phyloP scores from a whole-genome alignment of 2,113 vertebrate species.

The Atlantisia rogersi region DNA sequence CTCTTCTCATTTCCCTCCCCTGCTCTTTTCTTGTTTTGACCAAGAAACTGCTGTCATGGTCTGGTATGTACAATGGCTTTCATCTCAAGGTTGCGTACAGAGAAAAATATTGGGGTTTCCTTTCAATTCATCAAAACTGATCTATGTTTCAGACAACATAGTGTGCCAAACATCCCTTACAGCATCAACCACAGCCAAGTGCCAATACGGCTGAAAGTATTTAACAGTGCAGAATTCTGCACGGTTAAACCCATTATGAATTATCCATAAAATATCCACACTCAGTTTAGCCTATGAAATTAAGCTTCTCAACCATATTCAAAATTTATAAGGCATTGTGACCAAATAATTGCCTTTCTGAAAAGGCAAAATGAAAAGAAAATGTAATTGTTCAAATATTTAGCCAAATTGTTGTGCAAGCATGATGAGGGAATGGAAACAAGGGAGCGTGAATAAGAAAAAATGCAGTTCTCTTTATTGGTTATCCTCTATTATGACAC shows the following conservation, averaged over 20 bases:
- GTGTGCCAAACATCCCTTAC: constrained; percentile 30
- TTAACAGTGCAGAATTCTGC: constrained; percentile 2
- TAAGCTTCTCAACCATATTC: not conserved
- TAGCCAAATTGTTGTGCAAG: not conserved
- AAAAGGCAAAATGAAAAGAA: not conserved
- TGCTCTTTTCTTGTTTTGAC: constrained; percentile 24
- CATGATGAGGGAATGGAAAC: not conserved
- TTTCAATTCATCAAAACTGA: constrained; percentile 59
- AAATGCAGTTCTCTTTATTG: not conserved
- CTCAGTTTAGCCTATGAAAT: constrained; percentile 39
- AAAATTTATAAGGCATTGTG: constrained; percentile 11
- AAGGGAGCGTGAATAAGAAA: not conserved
- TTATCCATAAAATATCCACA: constrained; percentile 31
- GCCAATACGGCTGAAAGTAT: constrained; percentile 12
- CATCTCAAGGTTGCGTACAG: constrained; percentile 56
- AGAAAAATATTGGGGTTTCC: constrained; percentile 53
- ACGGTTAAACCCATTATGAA: constrained; percentile 22
- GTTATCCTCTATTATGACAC: not conserved
- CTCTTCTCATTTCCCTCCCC: not conserved
- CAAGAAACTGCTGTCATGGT: constrained; percentile 43
- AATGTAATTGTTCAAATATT: constrained; percentile 11
- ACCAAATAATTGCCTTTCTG: constrained; percentile 43
- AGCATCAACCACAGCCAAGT: not conserved
- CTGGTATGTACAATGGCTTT: constrained; percentile 59
- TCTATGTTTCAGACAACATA: constrained; percentile 39